A percentile compares a stretch with the other conserved stretches of the same genome.
phyloP scores from a whole-genome alignment of 30 jellyfish, hydroid and myxozoan genomes.

The Rhopilema esculentum region DNA sequence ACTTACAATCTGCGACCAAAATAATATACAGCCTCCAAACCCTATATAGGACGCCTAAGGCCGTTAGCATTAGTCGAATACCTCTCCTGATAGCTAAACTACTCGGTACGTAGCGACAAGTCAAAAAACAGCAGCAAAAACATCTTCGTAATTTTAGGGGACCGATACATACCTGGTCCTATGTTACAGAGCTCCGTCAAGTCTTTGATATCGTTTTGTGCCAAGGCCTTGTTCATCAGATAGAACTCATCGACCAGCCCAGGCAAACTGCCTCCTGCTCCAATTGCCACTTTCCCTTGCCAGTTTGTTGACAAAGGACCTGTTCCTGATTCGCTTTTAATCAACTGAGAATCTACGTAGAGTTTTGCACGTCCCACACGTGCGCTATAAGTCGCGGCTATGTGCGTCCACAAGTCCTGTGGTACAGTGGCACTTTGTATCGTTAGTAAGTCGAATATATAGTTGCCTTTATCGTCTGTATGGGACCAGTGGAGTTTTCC shows the following conservation, averaged over 20 bases:
- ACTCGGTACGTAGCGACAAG: no score
- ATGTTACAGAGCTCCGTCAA: conserved; percentile 90
- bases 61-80: no score
- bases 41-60: not conserved
- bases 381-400: conserved; percentile 92
- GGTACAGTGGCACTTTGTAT: conserved; percentile 94
- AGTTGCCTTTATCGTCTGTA: conserved; percentile 71
- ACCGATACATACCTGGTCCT: conserved; percentile 73
- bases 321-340: conserved; percentile 82
- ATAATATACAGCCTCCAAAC: no score
- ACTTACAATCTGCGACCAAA: no score
- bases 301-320: conserved; percentile 89
- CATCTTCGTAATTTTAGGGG: no score
- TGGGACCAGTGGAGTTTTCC: conserved; percentile 98
- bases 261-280: conserved; percentile 93
- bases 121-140: no score
- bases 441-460: conserved; percentile 79
- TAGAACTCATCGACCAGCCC: conserved; percentile 97
- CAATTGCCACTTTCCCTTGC: conserved; percentile 93
- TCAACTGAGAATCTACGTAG: conserved; percentile 86
- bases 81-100: no score
- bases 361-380: conserved; percentile 88
- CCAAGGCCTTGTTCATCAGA: conserved; percentile 79
- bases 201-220: conserved; percentile 82
- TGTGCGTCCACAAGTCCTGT: conserved; percentile 96